phyloP scores from a whole-genome alignment of 2,797 vertebrate genomes.

The Sebastes jordani region DNA sequence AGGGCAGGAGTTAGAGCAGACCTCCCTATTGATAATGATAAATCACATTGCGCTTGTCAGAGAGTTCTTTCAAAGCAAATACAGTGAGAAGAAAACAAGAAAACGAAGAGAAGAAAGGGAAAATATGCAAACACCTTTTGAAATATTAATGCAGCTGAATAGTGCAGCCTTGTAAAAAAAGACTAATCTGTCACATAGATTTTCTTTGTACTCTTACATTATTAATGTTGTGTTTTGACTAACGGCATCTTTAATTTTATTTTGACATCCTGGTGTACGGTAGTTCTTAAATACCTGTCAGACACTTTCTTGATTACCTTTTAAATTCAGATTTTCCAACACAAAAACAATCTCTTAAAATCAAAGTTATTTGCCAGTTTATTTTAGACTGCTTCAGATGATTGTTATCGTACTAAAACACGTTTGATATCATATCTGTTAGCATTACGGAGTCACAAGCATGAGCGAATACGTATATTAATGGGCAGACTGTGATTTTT shows the following conservation, averaged over 20 bases:
- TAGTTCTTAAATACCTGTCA: background rate
- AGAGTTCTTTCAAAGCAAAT: slow-evolving; percentile 10
- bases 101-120: background rate
- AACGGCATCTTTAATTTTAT: background rate
- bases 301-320: background rate
- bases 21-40: slow-evolving; percentile 31
- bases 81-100: background rate
- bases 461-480: background rate
- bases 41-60: slow-evolving; percentile 18
- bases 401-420: too few species aligned
- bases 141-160: slow-evolving; percentile 4
- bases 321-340: background rate
- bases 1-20: slow-evolving; percentile 1
- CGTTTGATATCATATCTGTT: too few species aligned
- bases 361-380: background rate
- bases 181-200: background rate
- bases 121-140: background rate
- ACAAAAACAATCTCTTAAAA: background rate
- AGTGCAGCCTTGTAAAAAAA: background rate
- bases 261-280: background rate
- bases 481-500: background rate
- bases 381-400: too few species aligned
- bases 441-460: background rate
- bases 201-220: background rate
- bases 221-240: background rate